These are phyloP conservation scores for Latrodectus geometricus DNA, from an alignment of 1,140 invertebrate genomes.

Conservation along the genomic window DNA sequence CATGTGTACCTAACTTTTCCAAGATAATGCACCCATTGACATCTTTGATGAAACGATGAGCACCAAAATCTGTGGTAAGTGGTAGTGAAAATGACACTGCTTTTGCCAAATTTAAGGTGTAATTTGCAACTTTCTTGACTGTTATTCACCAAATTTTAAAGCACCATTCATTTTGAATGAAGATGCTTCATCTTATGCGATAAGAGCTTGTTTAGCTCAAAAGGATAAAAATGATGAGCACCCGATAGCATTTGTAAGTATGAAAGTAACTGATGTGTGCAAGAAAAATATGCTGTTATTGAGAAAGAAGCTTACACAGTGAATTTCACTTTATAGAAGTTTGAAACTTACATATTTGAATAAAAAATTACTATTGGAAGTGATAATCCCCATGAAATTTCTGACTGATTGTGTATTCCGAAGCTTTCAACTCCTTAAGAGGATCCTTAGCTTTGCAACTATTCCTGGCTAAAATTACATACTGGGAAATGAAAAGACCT, in stretches of 20 bases:
- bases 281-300: neutral
- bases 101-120: neutral
- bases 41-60: neutral
- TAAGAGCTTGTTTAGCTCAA: slow-evolving; percentile 42
- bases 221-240: neutral
- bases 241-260: neutral
- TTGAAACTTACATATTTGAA: neutral
- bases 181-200: neutral
- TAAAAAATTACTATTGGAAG: neutral
- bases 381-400: neutral
- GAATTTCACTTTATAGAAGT: neutral
- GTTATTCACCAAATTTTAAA: neutral
- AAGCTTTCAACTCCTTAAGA: neutral
- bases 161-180: no score
- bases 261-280: neutral
- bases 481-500: no score
- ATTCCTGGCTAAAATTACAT: no score
- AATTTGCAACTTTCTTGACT: neutral
- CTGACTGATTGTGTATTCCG: neutral
- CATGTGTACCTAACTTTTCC: slow-evolving; percentile 69
- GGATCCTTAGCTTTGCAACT: neutral
- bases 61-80: neutral
- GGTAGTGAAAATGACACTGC: neutral
- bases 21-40: slow-evolving; percentile 62
- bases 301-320: neutral